A percentile compares a stretch with the other conserved stretches of the same genome.
Conservation (phyloP, 2,113 vertebrate genomes). For the Brienomyrus longianalis region DNA sequence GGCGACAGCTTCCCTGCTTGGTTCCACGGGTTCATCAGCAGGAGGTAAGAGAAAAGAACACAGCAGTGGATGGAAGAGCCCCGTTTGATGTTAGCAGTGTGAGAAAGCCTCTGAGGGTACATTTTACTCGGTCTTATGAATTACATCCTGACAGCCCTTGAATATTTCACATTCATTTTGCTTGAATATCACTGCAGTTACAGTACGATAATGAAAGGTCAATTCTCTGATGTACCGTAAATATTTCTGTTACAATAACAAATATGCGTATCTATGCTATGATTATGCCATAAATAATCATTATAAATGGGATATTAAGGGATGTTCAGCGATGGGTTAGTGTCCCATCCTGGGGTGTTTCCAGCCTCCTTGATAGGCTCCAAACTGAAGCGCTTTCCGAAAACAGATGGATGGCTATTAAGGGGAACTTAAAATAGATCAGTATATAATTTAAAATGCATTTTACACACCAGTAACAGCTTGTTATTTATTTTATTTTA, state of each 20-base stretch:
- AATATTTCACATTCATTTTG: not conserved
- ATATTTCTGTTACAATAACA: not conserved
- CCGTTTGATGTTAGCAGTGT: not conserved
- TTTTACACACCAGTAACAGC: not conserved
- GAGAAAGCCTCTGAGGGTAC: not conserved
- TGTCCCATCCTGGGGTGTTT: not conserved
- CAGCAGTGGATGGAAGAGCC: not conserved
- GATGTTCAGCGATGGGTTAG: not conserved
- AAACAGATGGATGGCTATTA: not conserved
- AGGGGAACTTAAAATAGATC: not conserved
- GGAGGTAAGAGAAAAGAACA: slow-evolving; percentile 61
- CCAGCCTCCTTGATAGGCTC: not conserved
- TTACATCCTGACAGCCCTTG: not conserved
- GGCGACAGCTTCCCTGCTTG: slow-evolving; percentile 66
- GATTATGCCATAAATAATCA: not conserved
- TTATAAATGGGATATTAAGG: not conserved
- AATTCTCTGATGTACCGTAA: not conserved
- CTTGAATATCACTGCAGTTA: not conserved
- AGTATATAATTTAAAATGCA: not conserved
- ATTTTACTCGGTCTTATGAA: not conserved
- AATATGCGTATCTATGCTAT: not conserved
- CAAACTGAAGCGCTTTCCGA: not conserved
- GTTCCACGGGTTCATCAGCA: slow-evolving; percentile 78
- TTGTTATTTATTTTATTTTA: not conserved
- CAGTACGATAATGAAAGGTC: not conserved